Percentiles rank a stretch among this genome's conserved stretches.
phyloP scores from a whole-genome alignment of 2,797 vertebrate genomes.

The Gouania willdenowi region DNA sequence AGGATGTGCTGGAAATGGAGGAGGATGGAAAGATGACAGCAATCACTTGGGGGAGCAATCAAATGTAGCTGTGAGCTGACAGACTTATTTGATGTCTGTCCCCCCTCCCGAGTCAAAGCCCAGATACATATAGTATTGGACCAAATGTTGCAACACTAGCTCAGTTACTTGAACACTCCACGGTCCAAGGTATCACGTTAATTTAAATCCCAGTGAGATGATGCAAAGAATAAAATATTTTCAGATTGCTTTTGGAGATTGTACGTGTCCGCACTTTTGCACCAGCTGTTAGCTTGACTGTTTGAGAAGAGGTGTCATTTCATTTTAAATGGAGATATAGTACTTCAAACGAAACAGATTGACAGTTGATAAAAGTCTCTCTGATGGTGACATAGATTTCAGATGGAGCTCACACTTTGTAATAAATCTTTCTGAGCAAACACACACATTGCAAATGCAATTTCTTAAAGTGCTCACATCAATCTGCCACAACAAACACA shows the following conservation, averaged over 20 bases:
- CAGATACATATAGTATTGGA: slow-evolving; percentile 57
- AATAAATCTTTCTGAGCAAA: slow-evolving; percentile 39
- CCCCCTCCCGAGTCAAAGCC: slow-evolving; percentile 57
- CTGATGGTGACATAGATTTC: slow-evolving; percentile 43
- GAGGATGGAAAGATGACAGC: slow-evolving; percentile 55
- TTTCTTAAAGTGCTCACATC: slow-evolving; percentile 25
- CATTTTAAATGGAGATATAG: slow-evolving; percentile 14
- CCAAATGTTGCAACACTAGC: slow-evolving; percentile 50
- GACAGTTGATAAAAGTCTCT: slow-evolving; percentile 37
- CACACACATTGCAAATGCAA: slow-evolving; percentile 2
- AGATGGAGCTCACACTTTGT: slow-evolving; percentile 29
- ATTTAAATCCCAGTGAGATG: background rate
- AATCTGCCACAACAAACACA: slow-evolving; percentile 12
- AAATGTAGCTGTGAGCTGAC: slow-evolving; percentile 56
- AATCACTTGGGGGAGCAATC: slow-evolving; percentile 38
- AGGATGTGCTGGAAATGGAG: slow-evolving; percentile 24
- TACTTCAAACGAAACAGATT: slow-evolving; percentile 12
- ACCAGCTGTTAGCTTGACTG: background rate
- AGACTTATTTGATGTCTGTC: slow-evolving; percentile 48
- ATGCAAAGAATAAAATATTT: background rate
- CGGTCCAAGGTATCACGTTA: background rate
- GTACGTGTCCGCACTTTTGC: slow-evolving; percentile 1
- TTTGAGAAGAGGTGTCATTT: background rate
- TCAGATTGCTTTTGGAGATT: background rate
- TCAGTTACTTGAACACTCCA: slow-evolving; percentile 28